phyloP scores from a whole-genome alignment of 2,797 vertebrate genomes.

The Cyclopterus lumpus region DNA sequence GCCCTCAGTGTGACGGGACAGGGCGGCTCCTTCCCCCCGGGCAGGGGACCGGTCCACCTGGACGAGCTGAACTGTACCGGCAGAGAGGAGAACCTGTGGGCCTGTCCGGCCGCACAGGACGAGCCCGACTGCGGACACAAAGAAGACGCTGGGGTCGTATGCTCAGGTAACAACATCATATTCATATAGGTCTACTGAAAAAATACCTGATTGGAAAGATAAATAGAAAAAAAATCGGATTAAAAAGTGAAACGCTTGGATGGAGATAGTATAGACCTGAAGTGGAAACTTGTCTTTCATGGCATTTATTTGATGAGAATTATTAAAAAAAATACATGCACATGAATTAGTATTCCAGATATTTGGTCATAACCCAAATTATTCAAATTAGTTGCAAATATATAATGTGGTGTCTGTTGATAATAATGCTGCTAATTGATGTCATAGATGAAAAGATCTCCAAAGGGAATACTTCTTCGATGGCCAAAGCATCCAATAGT shows the following conservation, averaged over 20 bases:
- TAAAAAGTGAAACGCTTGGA: not conserved
- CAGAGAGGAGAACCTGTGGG: constrained; percentile 76
- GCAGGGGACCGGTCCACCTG: constrained; percentile 70
- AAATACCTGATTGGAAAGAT: not conserved
- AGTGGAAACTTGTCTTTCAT: not conserved
- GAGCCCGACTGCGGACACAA: constrained; percentile 82
- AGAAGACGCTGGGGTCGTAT: constrained; percentile 81
- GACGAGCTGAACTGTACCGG: constrained; percentile 83
- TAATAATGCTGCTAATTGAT: not conserved
- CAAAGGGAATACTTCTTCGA: too few relatives aligned
- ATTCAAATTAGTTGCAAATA: not conserved
- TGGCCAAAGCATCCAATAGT: too few relatives aligned
- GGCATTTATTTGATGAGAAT: not conserved
- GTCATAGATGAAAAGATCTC: too few relatives aligned
- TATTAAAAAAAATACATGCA: not conserved
- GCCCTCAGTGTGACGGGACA: constrained; percentile 73
- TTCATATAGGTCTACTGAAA: not conserved
- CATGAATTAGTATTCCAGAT: too few relatives aligned
- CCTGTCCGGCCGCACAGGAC: constrained; percentile 48
- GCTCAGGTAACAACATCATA: constrained; percentile 71
- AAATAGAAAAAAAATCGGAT: not conserved
- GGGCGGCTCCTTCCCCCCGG: constrained; percentile 62
- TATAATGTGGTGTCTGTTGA: not conserved
- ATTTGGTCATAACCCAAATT: not conserved
- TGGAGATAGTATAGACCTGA: not conserved